phyloP scores from a whole-genome alignment of 2,113 vertebrate genomes.

The Cebidichthys violaceus region DNA sequence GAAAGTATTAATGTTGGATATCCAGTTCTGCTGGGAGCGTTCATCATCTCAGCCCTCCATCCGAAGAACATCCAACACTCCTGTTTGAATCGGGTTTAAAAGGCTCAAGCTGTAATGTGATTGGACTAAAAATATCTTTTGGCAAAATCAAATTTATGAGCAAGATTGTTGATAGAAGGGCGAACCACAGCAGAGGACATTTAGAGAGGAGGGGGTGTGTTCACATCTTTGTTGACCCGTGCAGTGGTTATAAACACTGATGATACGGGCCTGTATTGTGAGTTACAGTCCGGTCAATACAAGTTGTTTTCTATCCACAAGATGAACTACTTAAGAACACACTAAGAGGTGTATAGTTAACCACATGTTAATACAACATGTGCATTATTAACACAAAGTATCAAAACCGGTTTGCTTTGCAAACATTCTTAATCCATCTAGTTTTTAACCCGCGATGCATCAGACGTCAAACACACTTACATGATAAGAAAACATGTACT shows the following conservation, averaged over 20 bases:
- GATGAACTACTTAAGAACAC: background rate
- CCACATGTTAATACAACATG: background rate
- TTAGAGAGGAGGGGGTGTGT: constrained; percentile 1
- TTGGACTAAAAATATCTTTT: background rate
- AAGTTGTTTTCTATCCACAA: constrained; percentile 23
- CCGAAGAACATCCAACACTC: background rate
- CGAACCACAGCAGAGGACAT: background rate
- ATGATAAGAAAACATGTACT: background rate
- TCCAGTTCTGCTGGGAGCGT: background rate
- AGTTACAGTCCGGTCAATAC: constrained; percentile 28
- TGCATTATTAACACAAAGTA: background rate
- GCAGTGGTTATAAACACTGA: constrained; percentile 25
- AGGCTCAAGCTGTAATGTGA: background rate
- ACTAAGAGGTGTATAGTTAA: background rate
- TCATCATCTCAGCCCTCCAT: background rate
- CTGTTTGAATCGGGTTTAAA: background rate
- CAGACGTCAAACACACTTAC: background rate
- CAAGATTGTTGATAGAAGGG: background rate
- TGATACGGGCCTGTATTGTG: constrained; percentile 48
- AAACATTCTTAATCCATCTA: background rate
- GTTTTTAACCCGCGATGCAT: background rate
- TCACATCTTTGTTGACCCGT: constrained; percentile 40
- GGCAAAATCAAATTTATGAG: background rate
- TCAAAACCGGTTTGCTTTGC: background rate
- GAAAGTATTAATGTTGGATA: background rate